Evolutionary conservation across 2,888 invertebrate species (phyloP), one percentile per base, ranked within the genome.

Genomic region (Lagria hirta): DNA sequence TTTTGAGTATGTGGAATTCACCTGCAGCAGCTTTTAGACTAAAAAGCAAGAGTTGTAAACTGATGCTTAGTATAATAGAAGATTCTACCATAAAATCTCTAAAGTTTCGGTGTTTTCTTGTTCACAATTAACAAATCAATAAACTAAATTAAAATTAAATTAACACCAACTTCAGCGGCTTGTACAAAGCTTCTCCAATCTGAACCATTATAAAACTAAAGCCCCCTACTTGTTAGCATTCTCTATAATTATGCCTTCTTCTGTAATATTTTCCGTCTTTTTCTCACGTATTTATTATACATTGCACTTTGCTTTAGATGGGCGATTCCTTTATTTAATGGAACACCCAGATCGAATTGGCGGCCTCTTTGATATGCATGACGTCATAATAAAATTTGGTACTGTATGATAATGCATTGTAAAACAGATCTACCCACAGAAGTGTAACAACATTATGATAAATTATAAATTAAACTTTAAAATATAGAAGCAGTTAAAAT

Each of bases 261-360:
- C 10, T 18, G 18, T 28, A 22, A 7, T 13, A 21, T 35, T 26
- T 29, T 33, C 28, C 32, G 26, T 43, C 48, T 33, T 35, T 41
- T 34, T 51, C 41, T 34, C 41, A 35, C 50, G 28, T 42, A 34
- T 28, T 40, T 26, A 14, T 32, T n/a, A n/a, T 22, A 41, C 18
- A 32, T 24, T 41, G 49, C 34, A 42, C 42, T 50, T 38, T 49
- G 43, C 33, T 43, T 47, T 52, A 29, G 50, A 60, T 69, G 66
- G 68, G 66, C 69, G 68, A 65, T 59, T 53, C 62, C 61, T 61
- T 60, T 61, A 61, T 65, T 64, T 68, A 66, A 66, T 62, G 67
- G 69, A 70, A 70, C 69, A 70, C 70, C 70, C 69, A 70, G 64
- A 69, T 68, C 65, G 70, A 60, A 66, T 64, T 61, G 68, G 65